Percentiles rank a stretch among this genome's conserved stretches.
phyloP scores from a whole-genome alignment of 2,888 invertebrate genomes.

The Aleiodes alternator region DNA sequence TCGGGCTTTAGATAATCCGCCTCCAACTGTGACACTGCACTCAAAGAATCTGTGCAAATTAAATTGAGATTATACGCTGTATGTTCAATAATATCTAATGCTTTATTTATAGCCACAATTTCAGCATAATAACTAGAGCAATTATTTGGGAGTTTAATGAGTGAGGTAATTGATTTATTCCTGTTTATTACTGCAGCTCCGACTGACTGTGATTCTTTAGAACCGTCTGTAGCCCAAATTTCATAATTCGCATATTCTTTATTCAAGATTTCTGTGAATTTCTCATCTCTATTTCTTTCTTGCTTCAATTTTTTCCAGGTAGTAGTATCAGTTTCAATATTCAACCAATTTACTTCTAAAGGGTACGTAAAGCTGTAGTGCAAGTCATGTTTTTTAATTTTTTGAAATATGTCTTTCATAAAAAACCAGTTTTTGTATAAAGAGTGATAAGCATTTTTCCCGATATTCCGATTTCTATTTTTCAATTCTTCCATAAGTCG shows the following conservation, averaged over 20 bases:
- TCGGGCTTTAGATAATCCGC: not conserved
- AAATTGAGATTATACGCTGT: not conserved
- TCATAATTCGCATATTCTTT: not conserved
- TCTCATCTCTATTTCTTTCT: not conserved
- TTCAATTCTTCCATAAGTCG: conserved; percentile 2
- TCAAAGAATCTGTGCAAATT: conserved; percentile 48
- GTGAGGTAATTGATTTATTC: not conserved
- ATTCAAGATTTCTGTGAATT: conserved; percentile 7
- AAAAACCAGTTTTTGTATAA: not conserved
- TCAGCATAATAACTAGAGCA: conserved; percentile 50
- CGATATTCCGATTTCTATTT: not conserved
- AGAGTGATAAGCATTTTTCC: not conserved
- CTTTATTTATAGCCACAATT: conserved; percentile 43
- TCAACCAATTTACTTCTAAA: conserved; percentile 9
- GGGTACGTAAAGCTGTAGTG: conserved; percentile 16
- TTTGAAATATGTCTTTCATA: not conserved
- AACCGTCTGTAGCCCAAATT: conserved; percentile 42
- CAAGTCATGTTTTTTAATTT: not conserved
- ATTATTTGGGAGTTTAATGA: conserved; percentile 16
- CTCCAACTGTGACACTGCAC: conserved; percentile 38
- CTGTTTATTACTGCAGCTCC: conserved; percentile 7
- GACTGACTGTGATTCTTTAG: conserved; percentile 9
- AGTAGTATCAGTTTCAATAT: not conserved
- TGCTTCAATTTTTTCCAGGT: conserved; percentile 14
- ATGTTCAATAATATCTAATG: conserved; percentile 31